Base-by-base conservation (phyloP, 2,888 invertebrate species). In the Eucriotettix oculatus region DNA sequence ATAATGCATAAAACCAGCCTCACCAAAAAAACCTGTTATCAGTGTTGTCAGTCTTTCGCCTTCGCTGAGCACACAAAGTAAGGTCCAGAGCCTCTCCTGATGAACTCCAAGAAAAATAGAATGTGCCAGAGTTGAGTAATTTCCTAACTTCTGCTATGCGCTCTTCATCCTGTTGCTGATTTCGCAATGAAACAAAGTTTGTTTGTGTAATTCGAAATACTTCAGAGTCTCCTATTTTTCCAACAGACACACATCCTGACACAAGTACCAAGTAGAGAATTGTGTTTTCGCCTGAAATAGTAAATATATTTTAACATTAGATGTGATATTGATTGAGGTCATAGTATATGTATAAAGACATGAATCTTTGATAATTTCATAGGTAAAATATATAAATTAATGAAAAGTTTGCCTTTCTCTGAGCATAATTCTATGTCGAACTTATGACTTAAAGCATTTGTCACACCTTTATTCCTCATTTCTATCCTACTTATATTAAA, bases 21-120 rank as follows among this genome's bases (percentile, higher is more conserved):
- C 70, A 85, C 97, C 98, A 99, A 73, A 99, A 98, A 74, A 99
- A 99, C 71, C 97, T 81, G 70, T 95, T 93, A 75, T 99, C 98
- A 55, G 94, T 87, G 66, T 80, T 80, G 16, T 78, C 81, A 11
- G 88, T 88, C 71, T 86, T 87, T 66, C 85, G 83, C 68, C 89
- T 83, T 66, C 93, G 82, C 76, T 98, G 98, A 58, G 93, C 90
- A 74, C 95, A 96, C 60, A 97, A 76, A 14, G 96, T 98, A 62
- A 99, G 82, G 78, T 99, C 98, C 71, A 95, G 84, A 56, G 85
- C 79, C 64, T 75, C 68, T 56, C 78, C 77, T 53, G 77, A 72
- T 3, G 71, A 65, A 53, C 82, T 82, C 87, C 90, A 90, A 0
- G 96, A 89, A 74, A 99, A 99, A 73, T 99, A 99, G 74, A 98